Base-by-base conservation (phyloP, 2,888 invertebrate species). In the Cryptophagus acutangulus region DNA sequence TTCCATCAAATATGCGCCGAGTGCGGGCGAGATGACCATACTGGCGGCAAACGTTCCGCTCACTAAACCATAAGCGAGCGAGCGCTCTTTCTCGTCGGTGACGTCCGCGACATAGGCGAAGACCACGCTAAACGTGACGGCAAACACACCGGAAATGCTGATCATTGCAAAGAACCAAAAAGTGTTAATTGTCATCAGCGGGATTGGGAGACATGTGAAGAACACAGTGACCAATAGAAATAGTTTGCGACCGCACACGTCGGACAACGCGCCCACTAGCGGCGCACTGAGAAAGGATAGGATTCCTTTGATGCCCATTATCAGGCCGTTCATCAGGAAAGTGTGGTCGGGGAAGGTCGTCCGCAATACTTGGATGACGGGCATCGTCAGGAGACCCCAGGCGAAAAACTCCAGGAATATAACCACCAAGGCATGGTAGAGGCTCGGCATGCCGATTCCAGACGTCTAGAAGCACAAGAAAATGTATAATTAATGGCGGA, bases 331-430 rank as follows among this genome's bases (percentile, higher is more conserved):
- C 94, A 99, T 96, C 45, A 96, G 78, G 74, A 99, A 97, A 65
- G 96, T 99, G 71, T 99, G 96, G 71, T 94, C 88, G 51, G 97
- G 97, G 74, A 99, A 99, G 43, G 97, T 97, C 60, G 87, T 88
- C 72, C 97, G 96, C 54, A 99, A 77, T 69, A 85, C 85, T 54
- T 79, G 75, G 67, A 99, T 99, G 64, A 97, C 89, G 43, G 99
- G 97, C 81, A 95, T 92, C 50, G 97, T 99, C 52, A 99, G 80
- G 54, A 99, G 79, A 38, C 99, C 99, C 97, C 99, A 99, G 55
- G 97, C 94, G 75, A 99, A 99, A 75, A 97, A 99, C 75, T 99
- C 99, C 72, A 99, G 77, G 77, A 99, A 99, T 73, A 99, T 99
- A 64, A 99, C 94, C 67, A 99, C 87, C 69, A 99, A 76, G 48